Evolutionary conservation across 2,888 invertebrate species (phyloP).

Genomic region (Gryllus longicercus): DNA sequence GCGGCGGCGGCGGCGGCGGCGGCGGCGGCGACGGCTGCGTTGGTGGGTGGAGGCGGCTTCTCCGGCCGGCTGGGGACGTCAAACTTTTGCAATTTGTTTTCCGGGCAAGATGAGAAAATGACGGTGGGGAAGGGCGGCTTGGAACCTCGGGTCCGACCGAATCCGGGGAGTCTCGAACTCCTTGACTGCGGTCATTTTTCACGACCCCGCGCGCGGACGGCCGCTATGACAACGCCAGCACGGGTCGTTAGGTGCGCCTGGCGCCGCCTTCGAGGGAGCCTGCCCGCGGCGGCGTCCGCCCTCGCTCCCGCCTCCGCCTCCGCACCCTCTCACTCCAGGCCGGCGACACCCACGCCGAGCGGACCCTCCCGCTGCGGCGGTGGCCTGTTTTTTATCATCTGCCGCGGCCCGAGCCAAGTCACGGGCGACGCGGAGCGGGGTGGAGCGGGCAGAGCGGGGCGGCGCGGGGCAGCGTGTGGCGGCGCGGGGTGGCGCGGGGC

Average conservation of each 20-base stretch:
- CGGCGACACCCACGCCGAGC: background rate
- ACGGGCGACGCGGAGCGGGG: background rate
- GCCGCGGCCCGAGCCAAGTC: background rate
- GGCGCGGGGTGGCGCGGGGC: too few relatives aligned
- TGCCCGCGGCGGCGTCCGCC: background rate
- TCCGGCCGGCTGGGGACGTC: constrained; percentile 1
- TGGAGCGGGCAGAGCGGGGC: too few relatives aligned
- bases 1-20: background rate
- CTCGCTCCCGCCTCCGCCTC: background rate
- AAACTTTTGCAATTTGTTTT: constrained; percentile 17
- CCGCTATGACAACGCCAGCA: constrained; percentile 8
- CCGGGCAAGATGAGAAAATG: constrained; percentile 17
- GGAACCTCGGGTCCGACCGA: constrained; percentile 1
- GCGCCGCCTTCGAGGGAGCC: background rate
- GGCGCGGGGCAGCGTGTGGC: too few relatives aligned
- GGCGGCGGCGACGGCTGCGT: background rate
- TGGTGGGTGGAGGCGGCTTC: background rate
- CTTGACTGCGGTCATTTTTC: constrained; percentile 17
- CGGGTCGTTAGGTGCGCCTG: constrained; percentile 17
- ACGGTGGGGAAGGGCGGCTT: constrained; percentile 17
- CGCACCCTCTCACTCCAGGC: background rate
- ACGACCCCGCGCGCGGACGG: constrained; percentile 17
- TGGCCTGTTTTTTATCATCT: constrained; percentile 11
- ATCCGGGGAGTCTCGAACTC: constrained; percentile 17
- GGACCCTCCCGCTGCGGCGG: background rate